Conservation (phyloP, 2,888 invertebrate species). For the Clivina fossor region DNA sequence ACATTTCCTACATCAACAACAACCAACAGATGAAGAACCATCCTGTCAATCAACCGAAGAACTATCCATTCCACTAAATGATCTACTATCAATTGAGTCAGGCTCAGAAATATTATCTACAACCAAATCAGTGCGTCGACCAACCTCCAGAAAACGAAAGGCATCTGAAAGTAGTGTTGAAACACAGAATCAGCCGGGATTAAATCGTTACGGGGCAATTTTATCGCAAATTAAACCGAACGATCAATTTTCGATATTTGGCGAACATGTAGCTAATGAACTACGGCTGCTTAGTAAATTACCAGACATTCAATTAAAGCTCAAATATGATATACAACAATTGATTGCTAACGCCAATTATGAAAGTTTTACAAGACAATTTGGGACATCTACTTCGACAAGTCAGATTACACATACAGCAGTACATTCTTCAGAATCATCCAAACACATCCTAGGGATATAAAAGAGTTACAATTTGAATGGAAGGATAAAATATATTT, state of each 20-base stretch:
- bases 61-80: too few relatives aligned
- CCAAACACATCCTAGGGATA: too few relatives aligned
- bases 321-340: neutral
- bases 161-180: neutral
- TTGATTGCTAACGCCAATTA: neutral
- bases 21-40: too few relatives aligned
- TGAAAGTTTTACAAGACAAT: neutral
- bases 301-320: neutral
- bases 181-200: neutral
- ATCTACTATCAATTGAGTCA: neutral
- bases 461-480: too few relatives aligned
- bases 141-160: neutral
- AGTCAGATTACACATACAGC: too few relatives aligned
- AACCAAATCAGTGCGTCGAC: neutral
- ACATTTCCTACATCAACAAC: too few relatives aligned
- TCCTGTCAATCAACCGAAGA: neutral
- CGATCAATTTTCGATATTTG: neutral
- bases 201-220: neutral
- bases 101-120: neutral
- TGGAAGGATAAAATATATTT: too few relatives aligned
- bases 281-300: neutral
- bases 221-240: neutral
- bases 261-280: neutral
- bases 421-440: too few relatives aligned
- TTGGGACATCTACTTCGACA: too few relatives aligned